phyloP scores from a whole-genome alignment of 2,797 vertebrate genomes.

The Poeciliopsis infans region DNA sequence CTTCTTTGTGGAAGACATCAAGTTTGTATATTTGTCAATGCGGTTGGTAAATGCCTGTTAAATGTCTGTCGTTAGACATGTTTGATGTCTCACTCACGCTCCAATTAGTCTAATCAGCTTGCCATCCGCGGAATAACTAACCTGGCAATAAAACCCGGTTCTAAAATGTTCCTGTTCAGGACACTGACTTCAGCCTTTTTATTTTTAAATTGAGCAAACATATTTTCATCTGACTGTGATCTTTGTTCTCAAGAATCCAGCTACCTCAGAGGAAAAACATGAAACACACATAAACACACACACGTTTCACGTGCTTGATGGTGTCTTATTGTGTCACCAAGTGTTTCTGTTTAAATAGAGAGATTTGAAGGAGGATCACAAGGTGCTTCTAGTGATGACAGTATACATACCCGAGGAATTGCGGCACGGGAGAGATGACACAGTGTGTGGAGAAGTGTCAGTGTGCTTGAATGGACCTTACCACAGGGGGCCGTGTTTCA shows the following conservation, averaged over 20 bases:
- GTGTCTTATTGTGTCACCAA: conserved; percentile 31
- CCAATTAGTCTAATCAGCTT: background rate
- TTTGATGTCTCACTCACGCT: background rate
- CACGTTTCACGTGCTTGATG: conserved; percentile 20
- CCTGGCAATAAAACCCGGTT: background rate
- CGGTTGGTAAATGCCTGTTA: background rate
- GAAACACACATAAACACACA: background rate
- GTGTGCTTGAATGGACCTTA: too few species aligned
- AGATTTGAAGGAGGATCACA: conserved; percentile 31
- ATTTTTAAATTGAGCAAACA: background rate
- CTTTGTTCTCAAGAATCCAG: background rate
- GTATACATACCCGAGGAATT: conserved; percentile 58
- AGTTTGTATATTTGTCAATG: background rate
- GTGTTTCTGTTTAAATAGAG: conserved; percentile 30
- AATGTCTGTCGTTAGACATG: background rate
- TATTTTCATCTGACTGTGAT: background rate
- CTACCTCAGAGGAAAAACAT: background rate
- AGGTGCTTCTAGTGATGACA: conserved; percentile 54
- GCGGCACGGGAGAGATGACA: conserved; percentile 46
- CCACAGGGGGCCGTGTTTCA: too few species aligned
- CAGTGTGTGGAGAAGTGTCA: conserved; percentile 37
- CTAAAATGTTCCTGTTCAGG: background rate
- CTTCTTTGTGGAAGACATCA: background rate
- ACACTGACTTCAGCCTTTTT: background rate
- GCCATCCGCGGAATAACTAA: background rate